These are phyloP conservation scores for Falco rusticolus DNA, from an alignment of 2,797 vertebrate species.

Conservation along the genomic window DNA sequence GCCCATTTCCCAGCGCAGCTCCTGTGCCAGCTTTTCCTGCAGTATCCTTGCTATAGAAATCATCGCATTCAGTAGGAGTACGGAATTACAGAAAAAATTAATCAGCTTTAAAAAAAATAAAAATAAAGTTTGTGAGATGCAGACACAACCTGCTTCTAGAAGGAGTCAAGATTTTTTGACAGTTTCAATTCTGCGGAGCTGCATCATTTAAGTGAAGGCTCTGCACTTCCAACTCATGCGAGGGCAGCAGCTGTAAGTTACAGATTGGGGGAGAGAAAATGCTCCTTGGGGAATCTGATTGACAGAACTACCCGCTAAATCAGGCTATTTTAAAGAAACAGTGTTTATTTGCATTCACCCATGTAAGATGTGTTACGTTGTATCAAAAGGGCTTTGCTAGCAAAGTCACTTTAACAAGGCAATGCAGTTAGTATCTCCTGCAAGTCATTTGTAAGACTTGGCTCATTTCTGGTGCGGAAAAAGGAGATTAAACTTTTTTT, in stretches of 20 bases:
- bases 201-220: neutral
- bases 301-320: neutral
- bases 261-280: neutral
- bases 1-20: neutral
- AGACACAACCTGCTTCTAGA: neutral
- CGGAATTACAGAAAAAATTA: neutral
- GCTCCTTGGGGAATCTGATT: neutral
- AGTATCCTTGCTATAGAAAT: neutral
- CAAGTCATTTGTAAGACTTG: neutral
- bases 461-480: neutral
- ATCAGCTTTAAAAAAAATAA: neutral
- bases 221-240: rapidly evolving
- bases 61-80: neutral
- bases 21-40: neutral
- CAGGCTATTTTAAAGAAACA: neutral
- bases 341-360: neutral
- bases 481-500: neutral
- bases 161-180: neutral
- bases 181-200: neutral
- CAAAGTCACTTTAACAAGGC: neutral
- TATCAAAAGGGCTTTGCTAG: neutral
- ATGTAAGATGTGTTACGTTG: neutral
- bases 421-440: neutral
- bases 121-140: neutral
- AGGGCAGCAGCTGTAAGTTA: neutral